Evolutionary conservation across 1,140 invertebrate genomes (phyloP).

Genomic region (Bombus vancouverensis): DNA sequence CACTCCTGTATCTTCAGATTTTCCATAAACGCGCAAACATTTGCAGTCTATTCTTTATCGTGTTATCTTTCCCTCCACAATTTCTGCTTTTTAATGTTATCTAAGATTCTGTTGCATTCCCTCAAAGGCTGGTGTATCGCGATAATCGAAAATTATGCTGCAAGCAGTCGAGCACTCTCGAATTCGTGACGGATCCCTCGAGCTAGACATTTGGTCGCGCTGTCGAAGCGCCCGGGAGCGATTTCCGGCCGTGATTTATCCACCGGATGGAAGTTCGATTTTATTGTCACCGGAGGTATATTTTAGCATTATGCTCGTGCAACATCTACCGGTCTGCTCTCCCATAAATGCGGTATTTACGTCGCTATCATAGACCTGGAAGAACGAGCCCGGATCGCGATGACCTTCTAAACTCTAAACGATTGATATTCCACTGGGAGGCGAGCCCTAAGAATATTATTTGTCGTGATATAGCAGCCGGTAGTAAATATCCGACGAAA

Average conservation of each 20-base stretch:
- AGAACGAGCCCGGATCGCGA: neutral
- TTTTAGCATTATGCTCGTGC: slow-evolving; percentile 44
- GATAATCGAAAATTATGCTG: neutral
- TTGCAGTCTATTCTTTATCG: neutral
- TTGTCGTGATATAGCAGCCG: neutral
- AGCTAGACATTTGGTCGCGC: neutral
- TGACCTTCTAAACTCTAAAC: slow-evolving; percentile 50
- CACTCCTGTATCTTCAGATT: neutral
- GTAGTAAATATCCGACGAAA: slow-evolving; percentile 25
- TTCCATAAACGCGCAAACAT: neutral
- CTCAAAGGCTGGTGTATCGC: neutral
- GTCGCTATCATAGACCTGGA: neutral
- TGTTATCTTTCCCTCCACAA: neutral
- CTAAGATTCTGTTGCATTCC: neutral
- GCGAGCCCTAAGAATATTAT: slow-evolving; percentile 15
- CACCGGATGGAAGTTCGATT: slow-evolving; percentile 26
- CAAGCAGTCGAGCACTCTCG: neutral
- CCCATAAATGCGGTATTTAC: slow-evolving; percentile 41
- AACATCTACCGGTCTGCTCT: neutral
- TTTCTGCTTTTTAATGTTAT: neutral
- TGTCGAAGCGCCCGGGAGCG: neutral
- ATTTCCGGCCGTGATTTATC: slow-evolving; percentile 26
- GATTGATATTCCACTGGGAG: slow-evolving; percentile 46
- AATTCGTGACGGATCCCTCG: neutral
- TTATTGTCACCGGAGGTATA: slow-evolving; percentile 35